Conservation (phyloP, 2,797 vertebrate species). For the Alfaro cultratus region DNA sequence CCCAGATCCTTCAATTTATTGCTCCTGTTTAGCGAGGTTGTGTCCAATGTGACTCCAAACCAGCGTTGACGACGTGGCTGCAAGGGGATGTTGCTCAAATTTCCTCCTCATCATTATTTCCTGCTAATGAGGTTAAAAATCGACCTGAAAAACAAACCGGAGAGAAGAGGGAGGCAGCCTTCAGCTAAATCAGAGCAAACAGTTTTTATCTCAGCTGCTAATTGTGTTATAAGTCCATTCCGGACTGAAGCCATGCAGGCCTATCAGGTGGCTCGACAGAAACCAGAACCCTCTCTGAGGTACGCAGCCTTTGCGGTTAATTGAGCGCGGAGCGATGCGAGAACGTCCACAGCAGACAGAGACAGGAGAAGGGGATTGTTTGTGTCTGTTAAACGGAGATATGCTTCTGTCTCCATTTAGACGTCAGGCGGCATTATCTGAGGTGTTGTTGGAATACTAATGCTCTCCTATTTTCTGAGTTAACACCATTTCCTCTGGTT, state of each 20-base stretch:
- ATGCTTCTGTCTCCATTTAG: constrained; percentile 36
- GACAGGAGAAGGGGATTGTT: constrained; percentile 38
- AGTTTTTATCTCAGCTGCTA: constrained; percentile 49
- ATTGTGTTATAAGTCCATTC: constrained; percentile 70
- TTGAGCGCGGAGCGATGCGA: constrained; percentile 68
- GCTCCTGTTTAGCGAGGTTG: neutral
- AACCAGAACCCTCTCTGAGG: constrained; percentile 70
- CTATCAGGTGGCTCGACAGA: constrained; percentile 71
- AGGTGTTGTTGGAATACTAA: constrained; percentile 48
- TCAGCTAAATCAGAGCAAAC: constrained; percentile 38
- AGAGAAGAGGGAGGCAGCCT: constrained; percentile 1
- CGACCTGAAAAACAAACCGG: constrained; percentile 35
- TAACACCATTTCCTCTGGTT: constrained; percentile 24
- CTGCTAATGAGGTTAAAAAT: constrained; percentile 40
- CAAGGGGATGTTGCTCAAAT: neutral
- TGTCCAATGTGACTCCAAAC: constrained; percentile 2
- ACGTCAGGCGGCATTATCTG: constrained; percentile 34
- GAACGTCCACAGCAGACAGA: constrained; percentile 40
- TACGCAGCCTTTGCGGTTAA: constrained; percentile 64
- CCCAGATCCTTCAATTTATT: too few relatives aligned
- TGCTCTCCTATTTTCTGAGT: constrained; percentile 28
- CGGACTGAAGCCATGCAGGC: constrained; percentile 50
- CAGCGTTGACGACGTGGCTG: neutral
- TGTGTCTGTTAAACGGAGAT: constrained; percentile 42
- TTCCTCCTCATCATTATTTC: constrained; percentile 15